Evolutionary conservation across 2,113 vertebrate genomes (phyloP).

Genomic region (Toxotes chatareus): DNA sequence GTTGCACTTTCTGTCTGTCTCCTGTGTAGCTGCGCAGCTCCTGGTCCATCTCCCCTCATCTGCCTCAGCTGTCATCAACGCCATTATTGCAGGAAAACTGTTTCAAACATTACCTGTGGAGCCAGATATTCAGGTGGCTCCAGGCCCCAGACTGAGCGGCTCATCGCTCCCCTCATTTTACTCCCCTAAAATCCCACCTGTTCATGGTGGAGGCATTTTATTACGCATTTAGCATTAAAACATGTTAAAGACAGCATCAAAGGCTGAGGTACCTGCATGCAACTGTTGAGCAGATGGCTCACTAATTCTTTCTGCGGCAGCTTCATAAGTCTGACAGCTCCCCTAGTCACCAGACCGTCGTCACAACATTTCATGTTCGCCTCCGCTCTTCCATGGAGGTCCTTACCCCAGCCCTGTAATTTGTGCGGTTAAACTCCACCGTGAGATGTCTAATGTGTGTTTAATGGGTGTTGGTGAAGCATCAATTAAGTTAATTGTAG

Average conservation of each 20-base stretch:
- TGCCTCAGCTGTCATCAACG: conserved; percentile 55
- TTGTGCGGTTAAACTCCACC: conserved; percentile 66
- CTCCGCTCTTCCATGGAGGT: conserved; percentile 78
- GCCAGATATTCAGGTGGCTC: conserved; percentile 58
- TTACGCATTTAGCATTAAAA: conserved; percentile 5
- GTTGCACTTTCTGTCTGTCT: conserved; percentile 61
- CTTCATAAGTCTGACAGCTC: conserved; percentile 48
- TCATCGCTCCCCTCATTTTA: conserved; percentile 48
- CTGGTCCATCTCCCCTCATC: conserved; percentile 34
- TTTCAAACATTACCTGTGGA: conserved; percentile 60
- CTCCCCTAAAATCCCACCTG: conserved; percentile 17
- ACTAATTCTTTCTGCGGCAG: conserved; percentile 49
- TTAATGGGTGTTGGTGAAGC: conserved; percentile 78
- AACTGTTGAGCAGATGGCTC: conserved; percentile 63
- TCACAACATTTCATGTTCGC: conserved; percentile 76
- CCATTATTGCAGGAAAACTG: conserved; percentile 59
- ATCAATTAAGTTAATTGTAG: conserved; percentile 83
- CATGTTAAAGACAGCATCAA: conserved; percentile 24
- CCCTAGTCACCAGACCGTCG: conserved; percentile 36
- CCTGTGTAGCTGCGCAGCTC: conserved; percentile 35
- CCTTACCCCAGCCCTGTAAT: conserved; percentile 78
- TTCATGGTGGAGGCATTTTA: conserved; percentile 22
- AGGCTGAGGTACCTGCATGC: conserved; percentile 1
- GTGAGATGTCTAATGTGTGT: conserved; percentile 79
- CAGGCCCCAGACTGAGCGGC: conserved; percentile 62